Evolutionary conservation across 2,888 invertebrate species (phyloP), one percentile per base, ranked within the genome.

Genomic region (Drosophila atripex): DNA sequence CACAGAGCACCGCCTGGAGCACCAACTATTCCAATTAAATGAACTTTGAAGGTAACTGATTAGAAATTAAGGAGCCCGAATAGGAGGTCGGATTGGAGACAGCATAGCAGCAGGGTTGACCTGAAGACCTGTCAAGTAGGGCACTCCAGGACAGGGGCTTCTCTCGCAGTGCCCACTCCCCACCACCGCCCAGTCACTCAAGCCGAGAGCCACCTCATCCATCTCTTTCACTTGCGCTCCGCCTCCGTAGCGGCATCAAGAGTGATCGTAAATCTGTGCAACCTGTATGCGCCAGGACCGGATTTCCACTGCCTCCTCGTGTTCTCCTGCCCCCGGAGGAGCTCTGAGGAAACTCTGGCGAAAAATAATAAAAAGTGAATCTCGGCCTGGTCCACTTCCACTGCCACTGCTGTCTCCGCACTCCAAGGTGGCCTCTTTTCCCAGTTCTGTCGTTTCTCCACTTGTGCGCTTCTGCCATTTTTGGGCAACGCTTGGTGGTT

Each of bases 221-320:
- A n/a, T n/a, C 68, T 58, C 64, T 63, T 54, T 53, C 61, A 73
- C 53, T 58, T 60, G 45, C 55, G 49, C 51, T 54, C 76, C 69
- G 76, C 83, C 72, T 77, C 74, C 78, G 80, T 66, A 38, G 41
- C 47, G 63, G 80, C 79, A 85, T 80, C 86, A 82, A 80, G 68
- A 80, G 82, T 79, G 83, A 86, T 80, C 84, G 79, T 83, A 83
- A 83, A 77, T 83, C 83, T 83, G 71, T 71, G 75, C 83, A 80
- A 80, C 80, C 80, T 79, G 80, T 79, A 80, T 76, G 80, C 16
- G 52, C 18, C 39, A 41, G 39, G 35, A 35, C 60, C 57, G 61
- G 80, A 79, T 86, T 80, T 80, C 82, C 80, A 78, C 86, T 83
- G 78, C 39, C 64, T 53, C 46, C 21, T 30, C 55, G 51, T 16